Evolutionary conservation across 2,888 invertebrate genomes (phyloP).

Genomic region (Cancer borealis): DNA sequence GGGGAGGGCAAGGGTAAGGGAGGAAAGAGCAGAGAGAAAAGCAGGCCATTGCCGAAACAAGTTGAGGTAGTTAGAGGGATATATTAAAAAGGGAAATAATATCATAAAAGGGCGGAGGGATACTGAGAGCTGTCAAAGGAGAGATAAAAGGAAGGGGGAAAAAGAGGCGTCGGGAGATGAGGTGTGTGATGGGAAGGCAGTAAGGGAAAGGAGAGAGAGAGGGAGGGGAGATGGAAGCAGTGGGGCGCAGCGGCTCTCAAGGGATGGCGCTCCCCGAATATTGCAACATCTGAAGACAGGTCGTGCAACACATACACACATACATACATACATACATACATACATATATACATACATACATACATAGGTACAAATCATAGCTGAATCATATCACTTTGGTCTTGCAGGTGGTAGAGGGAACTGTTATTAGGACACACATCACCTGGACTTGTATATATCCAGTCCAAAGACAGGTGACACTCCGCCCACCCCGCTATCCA

Average conservation of each 20-base stretch:
- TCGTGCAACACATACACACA: not conserved
- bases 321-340: not conserved
- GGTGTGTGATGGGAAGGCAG: not conserved
- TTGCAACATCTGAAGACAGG: not conserved
- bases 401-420: not conserved
- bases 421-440: not conserved
- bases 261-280: not conserved
- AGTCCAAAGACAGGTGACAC: too few species aligned
- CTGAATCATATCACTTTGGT: not conserved
- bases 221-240: too few species aligned
- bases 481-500: too few species aligned
- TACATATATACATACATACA: not conserved
- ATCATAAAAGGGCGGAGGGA: not conserved
- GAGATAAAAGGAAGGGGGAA: not conserved
- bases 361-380: not conserved
- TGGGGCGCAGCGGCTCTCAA: not conserved
- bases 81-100: not conserved
- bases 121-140: slow-evolving; percentile 11
- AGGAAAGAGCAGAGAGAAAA: not conserved
- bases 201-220: not conserved
- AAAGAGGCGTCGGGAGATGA: not conserved
- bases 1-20: not conserved
- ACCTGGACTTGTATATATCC: not conserved
- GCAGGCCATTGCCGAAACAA: not conserved
- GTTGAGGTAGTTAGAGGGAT: not conserved